Conservation (phyloP, 2,113 vertebrate species). For the Ammodramus savannarum region DNA sequence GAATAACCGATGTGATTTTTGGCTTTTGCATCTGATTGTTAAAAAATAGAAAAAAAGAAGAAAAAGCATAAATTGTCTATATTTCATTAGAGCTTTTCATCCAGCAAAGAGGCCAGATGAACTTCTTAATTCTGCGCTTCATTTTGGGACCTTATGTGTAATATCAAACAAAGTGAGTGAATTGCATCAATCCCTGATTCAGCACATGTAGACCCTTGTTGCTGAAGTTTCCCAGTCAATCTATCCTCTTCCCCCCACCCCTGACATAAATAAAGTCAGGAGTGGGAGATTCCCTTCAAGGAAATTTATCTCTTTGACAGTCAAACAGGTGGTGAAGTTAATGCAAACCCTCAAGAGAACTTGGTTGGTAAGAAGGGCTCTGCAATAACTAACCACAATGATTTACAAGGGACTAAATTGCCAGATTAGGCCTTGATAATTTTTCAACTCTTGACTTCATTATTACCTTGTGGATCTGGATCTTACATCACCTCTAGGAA, state of each 20-base stretch:
- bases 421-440: conserved; percentile 69
- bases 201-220: neutral
- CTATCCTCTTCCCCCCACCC: neutral
- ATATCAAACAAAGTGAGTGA: conserved; percentile 8
- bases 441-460: conserved; percentile 71
- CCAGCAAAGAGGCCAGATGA: neutral
- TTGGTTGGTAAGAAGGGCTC: conserved; percentile 55
- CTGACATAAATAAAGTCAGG: conserved; percentile 35
- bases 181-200: neutral
- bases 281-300: conserved; percentile 58
- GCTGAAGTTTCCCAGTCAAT: conserved; percentile 47
- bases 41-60: neutral
- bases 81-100: neutral
- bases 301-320: conserved; percentile 67
- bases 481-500: conserved; percentile 67
- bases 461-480: conserved; percentile 68
- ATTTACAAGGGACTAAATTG: conserved; percentile 69
- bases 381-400: conserved; percentile 58
- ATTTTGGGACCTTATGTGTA: conserved; percentile 7
- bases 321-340: conserved; percentile 64
- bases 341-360: conserved; percentile 47
- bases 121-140: neutral
- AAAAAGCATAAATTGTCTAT: neutral
- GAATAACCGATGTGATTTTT: neutral
- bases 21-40: neutral